Conservation (phyloP, 2,113 vertebrate species). For the Struthio camelus region DNA sequence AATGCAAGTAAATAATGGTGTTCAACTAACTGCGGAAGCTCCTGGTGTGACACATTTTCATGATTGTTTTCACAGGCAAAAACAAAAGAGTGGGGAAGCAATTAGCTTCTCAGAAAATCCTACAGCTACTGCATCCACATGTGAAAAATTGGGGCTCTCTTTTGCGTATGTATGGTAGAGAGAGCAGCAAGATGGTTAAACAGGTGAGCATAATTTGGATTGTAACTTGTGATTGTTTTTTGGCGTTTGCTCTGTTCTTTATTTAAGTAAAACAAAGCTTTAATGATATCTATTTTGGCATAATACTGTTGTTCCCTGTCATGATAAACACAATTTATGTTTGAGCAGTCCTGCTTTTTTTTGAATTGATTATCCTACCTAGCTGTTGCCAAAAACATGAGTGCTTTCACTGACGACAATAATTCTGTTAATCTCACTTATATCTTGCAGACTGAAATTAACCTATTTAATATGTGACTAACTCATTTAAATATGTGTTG, state of each 20-base stretch:
- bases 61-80: constrained; percentile 81
- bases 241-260: neutral
- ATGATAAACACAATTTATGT: rapidly evolving
- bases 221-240: neutral
- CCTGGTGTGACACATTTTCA: neutral
- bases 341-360: neutral
- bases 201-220: constrained; percentile 79
- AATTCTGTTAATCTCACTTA: neutral
- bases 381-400: neutral
- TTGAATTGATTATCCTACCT: neutral
- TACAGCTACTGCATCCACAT: constrained; percentile 97
- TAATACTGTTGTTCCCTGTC: neutral
- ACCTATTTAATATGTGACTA: neutral
- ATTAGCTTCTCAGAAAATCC: constrained; percentile 96
- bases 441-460: neutral
- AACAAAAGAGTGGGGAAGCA: constrained; percentile 98
- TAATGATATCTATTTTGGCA: rapidly evolving
- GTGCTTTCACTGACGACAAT: neutral
- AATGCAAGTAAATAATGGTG: neutral
- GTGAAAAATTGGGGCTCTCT: constrained; percentile 99
- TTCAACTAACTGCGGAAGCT: rapidly evolving
- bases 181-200: constrained; percentile 98
- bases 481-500: neutral
- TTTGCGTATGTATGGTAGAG: constrained; percentile 97
- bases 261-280: neutral